phyloP scores from a whole-genome alignment of 2,113 vertebrate genomes.

The Struthidea cinerea region DNA sequence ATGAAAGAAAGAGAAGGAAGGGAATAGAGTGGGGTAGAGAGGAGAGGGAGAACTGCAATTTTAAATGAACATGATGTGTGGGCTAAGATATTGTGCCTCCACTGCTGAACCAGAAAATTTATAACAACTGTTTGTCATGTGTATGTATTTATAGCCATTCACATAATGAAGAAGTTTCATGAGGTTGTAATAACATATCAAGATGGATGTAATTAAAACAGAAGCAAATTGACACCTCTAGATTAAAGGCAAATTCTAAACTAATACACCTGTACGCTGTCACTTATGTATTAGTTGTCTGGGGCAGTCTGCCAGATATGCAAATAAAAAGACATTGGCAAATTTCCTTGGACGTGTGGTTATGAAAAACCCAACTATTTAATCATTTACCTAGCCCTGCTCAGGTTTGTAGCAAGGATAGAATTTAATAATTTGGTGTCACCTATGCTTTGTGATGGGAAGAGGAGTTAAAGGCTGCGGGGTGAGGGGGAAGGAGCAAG shows the following conservation, averaged over 20 bases:
- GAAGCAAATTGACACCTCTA: conserved; percentile 76
- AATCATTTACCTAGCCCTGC: conserved; percentile 53
- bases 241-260: conserved; percentile 74
- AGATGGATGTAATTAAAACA: conserved; percentile 78
- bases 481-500: background rate
- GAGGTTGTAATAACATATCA: conserved; percentile 73
- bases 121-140: conserved; percentile 73
- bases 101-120: conserved; percentile 68
- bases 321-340: conserved; percentile 75
- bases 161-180: conserved; percentile 74
- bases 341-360: conserved; percentile 66
- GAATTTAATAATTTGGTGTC: conserved; percentile 55
- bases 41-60: background rate
- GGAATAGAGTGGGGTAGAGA: background rate
- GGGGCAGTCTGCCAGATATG: conserved; percentile 73
- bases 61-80: conserved; percentile 3
- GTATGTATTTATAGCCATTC: conserved; percentile 70
- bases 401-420: conserved; percentile 10
- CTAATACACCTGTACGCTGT: conserved; percentile 65
- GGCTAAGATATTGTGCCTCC: conserved; percentile 55
- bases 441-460: conserved; percentile 44
- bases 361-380: conserved; percentile 61
- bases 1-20: background rate
- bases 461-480: conserved; percentile 2
- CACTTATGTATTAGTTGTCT: conserved; percentile 61